A percentile compares a stretch with the other conserved stretches of the same genome.
phyloP scores from a whole-genome alignment of 2,888 invertebrate species.

The Synanthedon vespiformis region DNA sequence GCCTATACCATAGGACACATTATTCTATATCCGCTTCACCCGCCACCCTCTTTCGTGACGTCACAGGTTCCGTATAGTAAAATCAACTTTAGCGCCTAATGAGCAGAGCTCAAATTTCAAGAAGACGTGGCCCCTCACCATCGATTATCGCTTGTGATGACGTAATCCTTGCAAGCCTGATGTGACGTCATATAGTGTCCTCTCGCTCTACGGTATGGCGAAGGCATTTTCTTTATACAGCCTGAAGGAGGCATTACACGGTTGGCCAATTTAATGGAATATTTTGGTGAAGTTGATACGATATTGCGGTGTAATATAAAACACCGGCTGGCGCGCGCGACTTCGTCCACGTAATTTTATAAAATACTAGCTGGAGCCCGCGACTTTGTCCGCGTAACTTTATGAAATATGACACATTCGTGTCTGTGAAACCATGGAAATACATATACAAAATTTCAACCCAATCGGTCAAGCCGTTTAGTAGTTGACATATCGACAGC shows the following conservation, averaged over 20 bases:
- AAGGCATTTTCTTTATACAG: not conserved
- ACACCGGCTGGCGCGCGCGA: too few relatives aligned
- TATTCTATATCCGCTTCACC: not conserved
- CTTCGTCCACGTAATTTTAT: too few relatives aligned
- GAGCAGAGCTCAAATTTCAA: not conserved
- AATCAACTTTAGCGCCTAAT: not conserved
- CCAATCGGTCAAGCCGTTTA: too few relatives aligned
- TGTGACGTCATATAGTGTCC: conserved; percentile 24
- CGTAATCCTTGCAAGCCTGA: conserved; percentile 19
- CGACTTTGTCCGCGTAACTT: too few relatives aligned
- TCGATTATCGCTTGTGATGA: conserved; percentile 6
- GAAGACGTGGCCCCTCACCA: not conserved
- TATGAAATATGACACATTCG: too few relatives aligned
- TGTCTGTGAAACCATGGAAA: too few relatives aligned
- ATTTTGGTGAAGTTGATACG: not conserved
- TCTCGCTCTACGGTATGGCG: conserved; percentile 10
- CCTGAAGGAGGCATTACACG: not conserved
- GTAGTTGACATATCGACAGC: too few relatives aligned
- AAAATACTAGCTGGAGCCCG: too few relatives aligned
- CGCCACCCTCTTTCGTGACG: not conserved
- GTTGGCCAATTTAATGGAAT: not conserved
- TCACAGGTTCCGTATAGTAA: not conserved
- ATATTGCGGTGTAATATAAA: too few relatives aligned
- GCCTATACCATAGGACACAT: not conserved
- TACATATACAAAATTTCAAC: too few relatives aligned